A percentile compares a stretch with the other conserved stretches of the same genome.
Conservation (phyloP, 35 echinoderm and acorn worm genomes). For the Acanthaster planci region DNA sequence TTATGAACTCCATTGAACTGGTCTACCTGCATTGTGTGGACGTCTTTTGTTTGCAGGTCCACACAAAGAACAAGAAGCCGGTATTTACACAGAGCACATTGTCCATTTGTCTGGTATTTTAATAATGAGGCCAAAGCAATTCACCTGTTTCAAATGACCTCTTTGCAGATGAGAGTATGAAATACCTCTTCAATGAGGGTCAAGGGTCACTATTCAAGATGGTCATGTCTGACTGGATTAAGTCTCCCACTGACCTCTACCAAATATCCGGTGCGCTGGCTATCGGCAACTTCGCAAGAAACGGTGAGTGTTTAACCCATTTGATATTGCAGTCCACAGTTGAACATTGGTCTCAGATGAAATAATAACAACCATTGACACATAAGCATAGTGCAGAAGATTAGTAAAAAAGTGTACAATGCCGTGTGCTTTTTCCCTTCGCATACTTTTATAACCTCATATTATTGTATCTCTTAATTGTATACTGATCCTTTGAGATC, state of each 20-base stretch:
- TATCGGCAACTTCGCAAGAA: slow-evolving; percentile 96
- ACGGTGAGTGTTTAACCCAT: slow-evolving; percentile 55
- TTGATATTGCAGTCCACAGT: no score
- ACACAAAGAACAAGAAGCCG: background rate
- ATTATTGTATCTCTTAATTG: no score
- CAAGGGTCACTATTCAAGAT: slow-evolving; percentile 70
- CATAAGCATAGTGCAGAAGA: no score
- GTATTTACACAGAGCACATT: background rate
- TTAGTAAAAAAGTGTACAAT: no score
- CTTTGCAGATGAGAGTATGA: slow-evolving; percentile 94
- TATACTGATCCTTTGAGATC: no score
- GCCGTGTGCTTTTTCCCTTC: no score
- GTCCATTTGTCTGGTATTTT: no score
- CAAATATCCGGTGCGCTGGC: slow-evolving; percentile 92
- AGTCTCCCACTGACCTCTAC: slow-evolving; percentile 54
- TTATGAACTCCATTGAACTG: background rate
- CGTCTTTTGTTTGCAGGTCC: no score
- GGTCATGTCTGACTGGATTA: slow-evolving; percentile 77
- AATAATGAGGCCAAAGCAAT: no score
- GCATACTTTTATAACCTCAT: no score
- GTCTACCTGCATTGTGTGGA: background rate
- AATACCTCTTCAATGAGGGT: slow-evolving; percentile 82
- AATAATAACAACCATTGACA: no score
- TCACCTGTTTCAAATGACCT: background rate
- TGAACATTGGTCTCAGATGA: no score